A percentile compares a stretch with the other conserved stretches of the same genome.
Conservation (phyloP, 2,888 invertebrate species). For the Lingula anatina region DNA sequence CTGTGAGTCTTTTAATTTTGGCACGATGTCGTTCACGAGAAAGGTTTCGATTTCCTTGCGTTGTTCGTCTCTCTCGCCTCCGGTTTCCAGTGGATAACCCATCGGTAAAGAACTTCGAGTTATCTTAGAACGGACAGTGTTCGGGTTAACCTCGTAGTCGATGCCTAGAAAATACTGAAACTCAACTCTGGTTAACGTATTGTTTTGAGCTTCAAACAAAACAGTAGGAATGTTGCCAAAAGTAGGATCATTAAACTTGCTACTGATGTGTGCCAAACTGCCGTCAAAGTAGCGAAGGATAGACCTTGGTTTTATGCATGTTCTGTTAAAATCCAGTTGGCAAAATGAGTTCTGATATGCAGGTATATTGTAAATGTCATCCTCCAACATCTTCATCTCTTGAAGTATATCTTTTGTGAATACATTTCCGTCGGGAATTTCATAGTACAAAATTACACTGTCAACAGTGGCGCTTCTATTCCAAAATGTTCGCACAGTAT, state of each 20-base stretch:
- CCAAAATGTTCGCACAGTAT: no score
- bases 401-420: constrained; percentile 24
- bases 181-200: constrained; percentile 14
- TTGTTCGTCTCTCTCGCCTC: constrained; percentile 14
- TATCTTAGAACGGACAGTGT: constrained; percentile 9
- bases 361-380: constrained; percentile 11
- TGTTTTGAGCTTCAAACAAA: constrained; percentile 17
- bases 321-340: constrained; percentile 2
- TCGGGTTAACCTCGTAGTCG: constrained; percentile 10
- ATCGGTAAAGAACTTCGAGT: constrained; percentile 18
- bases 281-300: constrained; percentile 30
- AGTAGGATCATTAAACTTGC: constrained; percentile 23
- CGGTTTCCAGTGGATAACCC: constrained; percentile 17
- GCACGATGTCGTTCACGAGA: constrained; percentile 13
- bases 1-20: constrained; percentile 8
- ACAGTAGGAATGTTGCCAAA: constrained; percentile 22
- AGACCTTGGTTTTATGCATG: constrained; percentile 19
- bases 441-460: constrained; percentile 20
- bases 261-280: constrained; percentile 15
- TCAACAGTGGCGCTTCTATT: constrained; percentile 9
- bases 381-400: constrained; percentile 21
- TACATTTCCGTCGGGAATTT: constrained; percentile 22
- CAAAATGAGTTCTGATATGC: constrained; percentile 15
- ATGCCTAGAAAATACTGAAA: constrained; percentile 21
- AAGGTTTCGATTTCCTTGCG: constrained; percentile 11